phyloP scores from a whole-genome alignment of 2,888 invertebrate species.

The Tuta absoluta region DNA sequence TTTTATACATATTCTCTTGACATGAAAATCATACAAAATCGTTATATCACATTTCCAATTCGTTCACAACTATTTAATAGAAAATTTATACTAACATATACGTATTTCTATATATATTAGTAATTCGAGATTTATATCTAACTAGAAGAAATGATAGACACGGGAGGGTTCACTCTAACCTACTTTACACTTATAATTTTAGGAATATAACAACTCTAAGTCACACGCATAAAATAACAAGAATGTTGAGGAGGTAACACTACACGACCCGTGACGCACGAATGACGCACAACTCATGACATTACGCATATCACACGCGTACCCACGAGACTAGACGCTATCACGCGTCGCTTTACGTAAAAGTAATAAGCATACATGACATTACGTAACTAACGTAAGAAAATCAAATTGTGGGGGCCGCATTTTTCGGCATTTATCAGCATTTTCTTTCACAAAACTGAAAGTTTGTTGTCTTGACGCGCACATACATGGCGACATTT shows the following conservation, averaged over 20 bases:
- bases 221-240: neutral
- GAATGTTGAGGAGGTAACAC: neutral
- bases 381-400: too few relatives aligned
- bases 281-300: too few relatives aligned
- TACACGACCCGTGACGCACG: neutral
- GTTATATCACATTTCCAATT: constrained; percentile 56
- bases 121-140: constrained; percentile 2
- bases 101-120: too few relatives aligned
- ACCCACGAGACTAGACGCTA: too few relatives aligned
- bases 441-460: too few relatives aligned
- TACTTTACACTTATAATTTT: constrained; percentile 20
- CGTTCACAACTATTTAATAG: constrained; percentile 48
- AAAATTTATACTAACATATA: constrained; percentile 41
- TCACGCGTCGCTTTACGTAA: too few relatives aligned
- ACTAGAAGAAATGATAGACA: constrained; percentile 5
- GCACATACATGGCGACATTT: too few relatives aligned
- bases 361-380: too few relatives aligned
- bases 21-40: constrained; percentile 41
- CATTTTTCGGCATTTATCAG: too few relatives aligned
- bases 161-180: neutral
- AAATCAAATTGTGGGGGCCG: too few relatives aligned
- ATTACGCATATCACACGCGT: too few relatives aligned
- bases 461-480: too few relatives aligned
- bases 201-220: neutral
- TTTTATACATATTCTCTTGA: constrained; percentile 26